Evolutionary conservation across 2,797 vertebrate species (phyloP), one percentile per base, ranked within the genome.

Genomic region (Periparus ater): DNA sequence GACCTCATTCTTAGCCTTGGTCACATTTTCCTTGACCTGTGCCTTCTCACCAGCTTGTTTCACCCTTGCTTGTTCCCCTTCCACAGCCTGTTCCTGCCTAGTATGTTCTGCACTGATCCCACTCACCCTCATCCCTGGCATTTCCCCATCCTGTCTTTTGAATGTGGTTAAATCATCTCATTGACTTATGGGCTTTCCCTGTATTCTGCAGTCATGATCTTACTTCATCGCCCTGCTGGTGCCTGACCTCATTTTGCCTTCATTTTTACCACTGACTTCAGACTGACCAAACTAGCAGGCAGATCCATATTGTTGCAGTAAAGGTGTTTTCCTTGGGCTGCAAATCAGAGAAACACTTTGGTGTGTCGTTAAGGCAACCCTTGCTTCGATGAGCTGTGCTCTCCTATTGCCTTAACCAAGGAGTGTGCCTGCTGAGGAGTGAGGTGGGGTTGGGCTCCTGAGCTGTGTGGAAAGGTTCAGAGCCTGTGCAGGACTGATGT

Each of bases 221-320:
- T 67, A 18, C n/a, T 70, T 76, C 30, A 27, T 36, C 29, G 45
- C 60, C 85, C 21, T 44, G 66, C 30, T 22, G 9, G 30, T 58
- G 50, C 26, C 70, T 86, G 84, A 54, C 51, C 51, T 87, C 32
- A 61, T 75, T 82, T 94, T 85, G 34, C 62, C 62, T 65, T 96
- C 15, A 32, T 79, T 91, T 94, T 90, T 36, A 34, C 55, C 55
- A 14, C 44, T 62, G 65, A 79, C 30, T 79, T 66, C 75, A 82
- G 38, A 51, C 76, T 70, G 63, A 60, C 17, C 5, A 3, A 70
- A 62, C 15, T 9, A 51, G 68, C 27, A 62, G 71, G 63, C 47
- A 88, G 67, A n/a, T 75, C 67, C 0, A 2, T 38, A 20, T 67
- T 81, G 50, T 42, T 79, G 21, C 12, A 61, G 34, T 29, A 70